Conservation (phyloP, 1,140 invertebrate genomes). For the Scaptomyza montana region DNA sequence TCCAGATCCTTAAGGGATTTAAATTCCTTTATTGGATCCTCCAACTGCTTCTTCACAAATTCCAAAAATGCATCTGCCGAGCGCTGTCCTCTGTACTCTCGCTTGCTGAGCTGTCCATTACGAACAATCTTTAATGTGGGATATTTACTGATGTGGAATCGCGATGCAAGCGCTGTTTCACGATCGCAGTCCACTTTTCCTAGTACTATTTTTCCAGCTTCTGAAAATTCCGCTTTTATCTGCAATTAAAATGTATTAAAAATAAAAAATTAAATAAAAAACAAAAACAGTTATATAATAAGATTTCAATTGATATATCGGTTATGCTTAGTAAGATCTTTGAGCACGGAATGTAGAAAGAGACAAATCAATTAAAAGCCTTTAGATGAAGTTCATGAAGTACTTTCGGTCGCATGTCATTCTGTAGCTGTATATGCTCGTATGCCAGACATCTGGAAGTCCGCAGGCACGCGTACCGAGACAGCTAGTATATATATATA, state of each 20-base stretch:
- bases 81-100: constrained; percentile 94
- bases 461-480: too few species aligned
- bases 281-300: too few species aligned
- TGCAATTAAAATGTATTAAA: constrained; percentile 31
- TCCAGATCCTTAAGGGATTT: constrained; percentile 89
- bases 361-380: too few species aligned
- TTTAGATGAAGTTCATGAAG: too few species aligned
- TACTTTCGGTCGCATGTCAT: too few species aligned
- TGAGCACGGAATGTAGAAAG: too few species aligned
- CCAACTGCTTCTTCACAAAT: constrained; percentile 95
- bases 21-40: constrained; percentile 94
- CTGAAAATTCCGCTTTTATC: constrained; percentile 89
- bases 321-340: too few species aligned
- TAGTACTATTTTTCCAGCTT: constrained; percentile 93
- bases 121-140: constrained; percentile 98
- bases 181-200: constrained; percentile 98
- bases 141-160: constrained; percentile 99
- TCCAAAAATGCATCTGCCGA: constrained; percentile 92
- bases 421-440: too few species aligned
- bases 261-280: too few species aligned
- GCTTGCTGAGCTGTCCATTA: constrained; percentile 96
- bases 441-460: too few species aligned
- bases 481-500: too few species aligned
- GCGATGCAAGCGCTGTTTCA: constrained; percentile 92
- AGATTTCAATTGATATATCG: too few species aligned